Evolutionary conservation across 2,797 vertebrate genomes (phyloP).

Genomic region (Momotus momota): DNA sequence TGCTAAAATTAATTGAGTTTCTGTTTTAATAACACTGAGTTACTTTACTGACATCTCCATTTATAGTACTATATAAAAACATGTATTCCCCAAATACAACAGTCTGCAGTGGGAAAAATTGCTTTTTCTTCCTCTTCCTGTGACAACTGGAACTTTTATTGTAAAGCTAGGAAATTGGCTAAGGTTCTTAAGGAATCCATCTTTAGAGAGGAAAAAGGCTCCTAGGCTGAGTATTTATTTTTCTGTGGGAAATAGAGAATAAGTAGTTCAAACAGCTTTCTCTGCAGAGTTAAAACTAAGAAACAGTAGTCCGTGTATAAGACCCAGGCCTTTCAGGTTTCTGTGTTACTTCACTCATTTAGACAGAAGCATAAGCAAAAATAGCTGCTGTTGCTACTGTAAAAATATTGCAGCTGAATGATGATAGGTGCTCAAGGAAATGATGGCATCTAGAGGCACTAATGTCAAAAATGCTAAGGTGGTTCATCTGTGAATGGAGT

Average conservation of each 20-base stretch:
- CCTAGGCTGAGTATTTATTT: background rate
- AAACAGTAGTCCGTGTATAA: background rate
- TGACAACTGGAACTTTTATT: background rate
- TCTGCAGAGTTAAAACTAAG: background rate
- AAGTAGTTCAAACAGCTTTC: background rate
- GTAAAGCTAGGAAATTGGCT: background rate
- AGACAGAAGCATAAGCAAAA: background rate
- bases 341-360: background rate
- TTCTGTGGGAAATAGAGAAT: background rate
- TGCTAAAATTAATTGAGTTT: background rate
- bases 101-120: too few relatives aligned
- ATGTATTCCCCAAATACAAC: background rate
- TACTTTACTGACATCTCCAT: background rate
- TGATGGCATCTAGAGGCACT: background rate
- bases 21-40: background rate
- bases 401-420: background rate
- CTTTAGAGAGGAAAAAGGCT: background rate
- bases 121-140: background rate
- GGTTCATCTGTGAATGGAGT: background rate
- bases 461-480: background rate
- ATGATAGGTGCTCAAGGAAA: background rate
- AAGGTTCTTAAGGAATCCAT: background rate
- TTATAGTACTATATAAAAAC: background rate
- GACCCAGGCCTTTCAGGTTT: background rate
- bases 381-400: background rate